Evolutionary conservation across 2,113 vertebrate genomes (phyloP).

Genomic region (Crotophaga sulcirostris): DNA sequence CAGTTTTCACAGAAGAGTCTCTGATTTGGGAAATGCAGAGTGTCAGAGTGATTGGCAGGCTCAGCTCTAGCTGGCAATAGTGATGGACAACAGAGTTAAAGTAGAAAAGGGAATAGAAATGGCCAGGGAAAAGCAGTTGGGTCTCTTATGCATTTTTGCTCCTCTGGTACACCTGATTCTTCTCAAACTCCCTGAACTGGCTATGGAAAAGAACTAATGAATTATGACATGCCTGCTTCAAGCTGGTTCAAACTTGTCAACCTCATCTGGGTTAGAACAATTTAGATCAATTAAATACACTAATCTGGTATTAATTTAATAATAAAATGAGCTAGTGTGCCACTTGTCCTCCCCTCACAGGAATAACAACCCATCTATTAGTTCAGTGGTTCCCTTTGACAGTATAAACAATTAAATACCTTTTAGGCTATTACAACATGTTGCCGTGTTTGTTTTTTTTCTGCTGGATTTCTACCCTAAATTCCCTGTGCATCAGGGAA

Average conservation of each 20-base stretch:
- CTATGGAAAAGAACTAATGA: background rate
- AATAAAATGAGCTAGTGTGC: conserved; percentile 8
- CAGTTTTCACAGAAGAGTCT: background rate
- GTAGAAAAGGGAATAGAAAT: background rate
- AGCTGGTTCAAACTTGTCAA: background rate
- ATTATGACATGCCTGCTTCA: background rate
- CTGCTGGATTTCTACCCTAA: background rate
- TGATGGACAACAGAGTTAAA: background rate
- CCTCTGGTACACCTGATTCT: background rate
- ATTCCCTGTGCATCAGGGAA: background rate
- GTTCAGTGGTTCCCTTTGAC: background rate
- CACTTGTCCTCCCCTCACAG: background rate
- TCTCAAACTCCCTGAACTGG: background rate
- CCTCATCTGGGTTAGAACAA: conserved; percentile 1
- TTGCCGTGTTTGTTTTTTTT: rapidly evolving
- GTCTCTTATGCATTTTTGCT: background rate
- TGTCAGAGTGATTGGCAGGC: background rate
- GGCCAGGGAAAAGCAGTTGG: background rate
- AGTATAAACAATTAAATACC: background rate
- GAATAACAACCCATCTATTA: background rate
- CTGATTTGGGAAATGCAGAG: background rate
- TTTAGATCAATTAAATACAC: conserved; percentile 11
- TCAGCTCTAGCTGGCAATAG: background rate
- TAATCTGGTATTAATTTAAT: conserved; percentile 29
- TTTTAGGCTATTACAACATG: background rate